Percentiles rank a stretch among this genome's conserved stretches.
phyloP scores from a whole-genome alignment of 1,140 invertebrate genomes.

The Drosophila murphyi region DNA sequence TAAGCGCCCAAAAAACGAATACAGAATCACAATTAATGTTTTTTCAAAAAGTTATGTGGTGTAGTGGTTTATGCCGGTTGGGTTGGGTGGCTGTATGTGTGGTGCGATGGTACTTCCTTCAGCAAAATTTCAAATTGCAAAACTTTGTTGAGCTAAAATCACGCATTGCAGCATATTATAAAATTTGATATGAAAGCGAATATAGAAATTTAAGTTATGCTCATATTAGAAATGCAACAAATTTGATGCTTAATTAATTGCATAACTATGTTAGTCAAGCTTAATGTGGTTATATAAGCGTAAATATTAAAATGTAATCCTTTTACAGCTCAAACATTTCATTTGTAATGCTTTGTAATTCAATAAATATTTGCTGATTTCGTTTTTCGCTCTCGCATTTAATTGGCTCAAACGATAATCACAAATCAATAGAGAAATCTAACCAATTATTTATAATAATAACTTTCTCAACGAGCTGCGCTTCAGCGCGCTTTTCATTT shows the following conservation, averaged over 20 bases:
- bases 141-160: not conserved
- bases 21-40: conserved; percentile 62
- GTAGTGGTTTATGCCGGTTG: conserved; percentile 25
- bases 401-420: conserved; percentile 42
- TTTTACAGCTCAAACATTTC: not conserved
- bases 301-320: not conserved
- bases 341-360: not conserved
- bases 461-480: not conserved
- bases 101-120: conserved; percentile 8
- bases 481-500: conserved; percentile 8
- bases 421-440: conserved; percentile 8
- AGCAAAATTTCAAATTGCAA: conserved; percentile 34
- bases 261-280: not conserved
- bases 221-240: too few relatives aligned
- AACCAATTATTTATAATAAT: conserved; percentile 27
- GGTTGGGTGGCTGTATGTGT: not conserved
- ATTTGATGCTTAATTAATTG: not conserved
- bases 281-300: too few relatives aligned
- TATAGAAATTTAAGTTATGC: too few relatives aligned
- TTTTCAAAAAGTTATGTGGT: conserved; percentile 4
- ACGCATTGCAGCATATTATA: not conserved
- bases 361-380: not conserved
- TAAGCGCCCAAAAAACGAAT: conserved; percentile 55
- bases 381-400: conserved; percentile 34
- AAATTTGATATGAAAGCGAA: not conserved